A percentile compares a stretch with the other conserved stretches of the same genome.
Conservation (phyloP, 30 jellyfish, hydroid and myxozoan genomes). For the Aurelia sp. region DNA sequence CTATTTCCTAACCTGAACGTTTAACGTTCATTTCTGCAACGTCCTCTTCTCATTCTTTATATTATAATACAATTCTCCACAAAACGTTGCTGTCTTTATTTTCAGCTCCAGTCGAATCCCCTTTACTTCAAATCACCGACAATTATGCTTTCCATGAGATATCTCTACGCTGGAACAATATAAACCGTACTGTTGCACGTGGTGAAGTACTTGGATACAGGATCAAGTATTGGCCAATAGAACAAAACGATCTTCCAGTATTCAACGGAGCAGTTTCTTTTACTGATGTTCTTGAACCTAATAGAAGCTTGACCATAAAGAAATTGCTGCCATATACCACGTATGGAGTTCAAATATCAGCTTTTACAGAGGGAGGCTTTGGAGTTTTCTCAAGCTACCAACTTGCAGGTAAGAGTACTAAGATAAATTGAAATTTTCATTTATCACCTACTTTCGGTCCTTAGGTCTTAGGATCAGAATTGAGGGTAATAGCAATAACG, state of each 20-base stretch:
- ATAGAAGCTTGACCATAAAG: background rate
- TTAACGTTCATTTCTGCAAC: too few relatives aligned
- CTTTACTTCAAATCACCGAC: slow-evolving; percentile 37
- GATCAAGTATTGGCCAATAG: slow-evolving; percentile 37
- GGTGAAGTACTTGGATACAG: slow-evolving; percentile 67
- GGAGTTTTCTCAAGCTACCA: slow-evolving; percentile 12
- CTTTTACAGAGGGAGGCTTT: slow-evolving; percentile 52
- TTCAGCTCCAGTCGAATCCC: slow-evolving; percentile 47
- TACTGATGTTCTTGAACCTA: slow-evolving; percentile 33
- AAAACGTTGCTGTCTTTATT: background rate
- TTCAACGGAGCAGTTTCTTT: background rate
- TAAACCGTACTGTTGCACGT: slow-evolving; percentile 25
- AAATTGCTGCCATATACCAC: slow-evolving; percentile 30
- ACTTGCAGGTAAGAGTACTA: slow-evolving; percentile 21
- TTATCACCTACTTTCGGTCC: too few relatives aligned
- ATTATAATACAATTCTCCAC: too few relatives aligned
- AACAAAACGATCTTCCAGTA: slow-evolving; percentile 20
- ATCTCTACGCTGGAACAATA: slow-evolving; percentile 31
- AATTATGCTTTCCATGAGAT: slow-evolving; percentile 23
- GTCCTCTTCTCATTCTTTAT: too few relatives aligned
- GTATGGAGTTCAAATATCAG: slow-evolving; percentile 33
- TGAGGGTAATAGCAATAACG: too few relatives aligned
- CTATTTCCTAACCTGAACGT: too few relatives aligned
- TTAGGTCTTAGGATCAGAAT: too few relatives aligned
- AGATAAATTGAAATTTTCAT: background rate